These are phyloP conservation scores for Helobdella robusta DNA, from an alignment of 2,888 invertebrate species.

Conservation along the genomic window DNA sequence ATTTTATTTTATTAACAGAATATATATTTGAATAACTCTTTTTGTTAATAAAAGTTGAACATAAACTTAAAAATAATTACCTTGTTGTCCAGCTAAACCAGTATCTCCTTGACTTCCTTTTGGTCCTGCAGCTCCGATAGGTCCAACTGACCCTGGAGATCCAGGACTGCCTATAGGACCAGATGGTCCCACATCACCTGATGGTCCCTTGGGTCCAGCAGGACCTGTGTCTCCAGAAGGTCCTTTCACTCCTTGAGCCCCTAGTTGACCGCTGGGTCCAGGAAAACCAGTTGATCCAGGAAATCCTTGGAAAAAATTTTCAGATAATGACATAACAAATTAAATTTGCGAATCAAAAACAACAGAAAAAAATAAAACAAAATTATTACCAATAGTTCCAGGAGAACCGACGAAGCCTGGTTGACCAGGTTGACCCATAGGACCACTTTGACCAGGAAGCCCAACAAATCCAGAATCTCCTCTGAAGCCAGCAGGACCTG, in stretches of 20 bases:
- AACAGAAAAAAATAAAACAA: too few species aligned
- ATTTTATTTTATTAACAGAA: too few species aligned
- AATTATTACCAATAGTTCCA: slow-evolving; percentile 3
- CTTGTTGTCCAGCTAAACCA: slow-evolving; percentile 41
- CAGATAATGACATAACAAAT: too few species aligned
- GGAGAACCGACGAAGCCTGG: not conserved
- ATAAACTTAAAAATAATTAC: slow-evolving; percentile 18
- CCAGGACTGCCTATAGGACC: slow-evolving; percentile 27
- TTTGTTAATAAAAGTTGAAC: too few species aligned
- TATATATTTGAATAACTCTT: too few species aligned
- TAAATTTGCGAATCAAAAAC: too few species aligned
- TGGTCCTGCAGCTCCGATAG: slow-evolving; percentile 30
- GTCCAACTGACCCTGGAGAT: slow-evolving; percentile 23
- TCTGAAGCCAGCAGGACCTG: slow-evolving; percentile 22
- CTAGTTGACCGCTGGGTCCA: slow-evolving; percentile 17
- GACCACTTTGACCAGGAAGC: not conserved
- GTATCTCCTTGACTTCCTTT: slow-evolving; percentile 29
- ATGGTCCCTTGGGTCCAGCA: slow-evolving; percentile 5
- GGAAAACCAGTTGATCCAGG: not conserved
- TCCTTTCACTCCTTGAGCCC: slow-evolving; percentile 9
- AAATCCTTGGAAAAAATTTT: not conserved
- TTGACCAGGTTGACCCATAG: not conserved
- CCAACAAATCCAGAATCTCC: slow-evolving; percentile 23
- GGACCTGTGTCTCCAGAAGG: not conserved
- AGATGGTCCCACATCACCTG: not conserved